Conservation (phyloP, 2,797 vertebrate genomes). For the Xiphophorus birchmanni region DNA sequence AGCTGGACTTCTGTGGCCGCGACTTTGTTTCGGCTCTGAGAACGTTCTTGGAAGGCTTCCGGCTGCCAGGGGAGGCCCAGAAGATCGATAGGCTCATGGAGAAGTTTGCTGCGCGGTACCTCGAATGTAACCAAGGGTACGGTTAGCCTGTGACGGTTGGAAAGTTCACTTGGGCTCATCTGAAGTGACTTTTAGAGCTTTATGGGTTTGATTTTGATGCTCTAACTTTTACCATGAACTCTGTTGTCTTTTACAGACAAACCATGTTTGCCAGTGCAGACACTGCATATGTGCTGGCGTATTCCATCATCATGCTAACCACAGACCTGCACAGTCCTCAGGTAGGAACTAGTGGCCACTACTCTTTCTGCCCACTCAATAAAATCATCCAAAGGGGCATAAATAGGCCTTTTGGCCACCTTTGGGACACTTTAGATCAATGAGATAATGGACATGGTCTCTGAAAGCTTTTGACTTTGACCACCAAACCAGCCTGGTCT, state of each 20-base stretch:
- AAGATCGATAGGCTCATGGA: constrained; percentile 99
- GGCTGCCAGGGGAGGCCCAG: constrained; percentile 96
- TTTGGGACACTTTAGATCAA: not conserved
- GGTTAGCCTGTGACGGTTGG: not conserved
- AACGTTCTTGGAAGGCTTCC: constrained; percentile 95
- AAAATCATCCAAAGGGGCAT: not conserved
- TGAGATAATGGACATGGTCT: not conserved
- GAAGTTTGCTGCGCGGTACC: constrained; percentile 98
- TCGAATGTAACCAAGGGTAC: constrained; percentile 98
- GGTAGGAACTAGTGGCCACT: constrained; percentile 74
- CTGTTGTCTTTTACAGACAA: constrained; percentile 83
- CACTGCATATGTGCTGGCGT: constrained; percentile 97
- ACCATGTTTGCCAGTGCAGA: constrained; percentile 98
- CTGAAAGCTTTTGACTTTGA: not conserved
- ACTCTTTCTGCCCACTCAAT: not conserved
- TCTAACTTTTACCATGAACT: not conserved
- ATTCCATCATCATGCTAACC: constrained; percentile 99
- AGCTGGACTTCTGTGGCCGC: constrained; percentile 97
- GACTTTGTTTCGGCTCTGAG: constrained; percentile 98
- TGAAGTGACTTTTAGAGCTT: not conserved
- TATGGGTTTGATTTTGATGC: not conserved
- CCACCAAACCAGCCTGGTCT: not conserved
- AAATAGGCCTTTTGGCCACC: not conserved
- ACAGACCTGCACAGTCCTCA: constrained; percentile 99
- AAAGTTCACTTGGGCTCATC: too few relatives aligned